Evolutionary conservation across 1,140 invertebrate genomes (phyloP).

Genomic region (Caenorhabditis elegans): WBcel235 BX284603.4:3641001-3641500

Average conservation of each 20-base stretch:
- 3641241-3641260: conserved; percentile 48
- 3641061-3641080: too few relatives aligned
- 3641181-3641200: conserved; percentile 44
- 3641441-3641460: conserved; percentile 48
- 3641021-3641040: too few relatives aligned
- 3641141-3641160: conserved; percentile 39
- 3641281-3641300: conserved; percentile 52
- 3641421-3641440: conserved; percentile 61
- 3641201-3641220: conserved; percentile 38
- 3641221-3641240: background rate
- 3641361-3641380: conserved; percentile 47
- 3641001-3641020: too few relatives aligned
- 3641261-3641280: conserved; percentile 57
- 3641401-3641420: conserved; percentile 56
- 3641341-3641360: conserved; percentile 51
- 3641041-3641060: too few relatives aligned
- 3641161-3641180: conserved; percentile 36
- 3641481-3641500: too few relatives aligned
- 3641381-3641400: conserved; percentile 56
- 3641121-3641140: conserved; percentile 36
- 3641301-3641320: conserved; percentile 54
- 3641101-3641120: conserved; percentile 51
- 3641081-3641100: conserved; percentile 55
- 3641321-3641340: conserved; percentile 51
- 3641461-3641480: background rate